phyloP scores from a whole-genome alignment of 2,113 vertebrate species.

The Chauna torquata region DNA sequence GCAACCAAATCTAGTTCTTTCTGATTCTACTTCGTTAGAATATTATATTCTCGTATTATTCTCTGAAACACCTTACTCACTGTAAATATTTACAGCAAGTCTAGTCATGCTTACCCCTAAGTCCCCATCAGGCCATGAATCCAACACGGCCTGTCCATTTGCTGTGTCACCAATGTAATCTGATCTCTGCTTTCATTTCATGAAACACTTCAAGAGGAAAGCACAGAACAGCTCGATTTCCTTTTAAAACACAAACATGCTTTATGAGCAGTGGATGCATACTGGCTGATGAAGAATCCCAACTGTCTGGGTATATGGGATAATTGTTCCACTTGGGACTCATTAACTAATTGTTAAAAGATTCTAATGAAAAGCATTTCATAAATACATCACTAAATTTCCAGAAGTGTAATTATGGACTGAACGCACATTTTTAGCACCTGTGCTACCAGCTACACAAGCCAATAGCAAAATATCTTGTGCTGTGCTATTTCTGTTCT shows the following conservation, averaged over 20 bases:
- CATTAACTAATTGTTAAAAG: slow-evolving; percentile 64
- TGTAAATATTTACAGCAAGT: not conserved
- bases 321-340: slow-evolving; percentile 68
- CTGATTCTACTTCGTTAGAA: not conserved
- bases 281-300: slow-evolving; percentile 9
- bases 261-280: not conserved
- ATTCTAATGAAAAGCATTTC: slow-evolving; percentile 47
- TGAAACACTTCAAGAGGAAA: not conserved
- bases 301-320: not conserved
- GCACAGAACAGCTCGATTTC: not conserved
- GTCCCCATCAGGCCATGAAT: not conserved
- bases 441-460: not conserved
- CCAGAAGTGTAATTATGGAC: slow-evolving; percentile 20
- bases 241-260: not conserved
- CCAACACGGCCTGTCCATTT: not conserved
- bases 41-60: not conserved
- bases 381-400: slow-evolving; percentile 49
- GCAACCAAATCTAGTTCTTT: not conserved
- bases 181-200: not conserved
- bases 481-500: not conserved
- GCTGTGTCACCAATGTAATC: not conserved
- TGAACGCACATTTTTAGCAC: slow-evolving; percentile 16
- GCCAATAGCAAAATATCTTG: not conserved
- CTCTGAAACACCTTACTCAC: not conserved
- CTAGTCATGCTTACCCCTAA: not conserved